Base-by-base conservation (phyloP, 2,888 invertebrate genomes). In the Leptarthrus brevirostris region DNA sequence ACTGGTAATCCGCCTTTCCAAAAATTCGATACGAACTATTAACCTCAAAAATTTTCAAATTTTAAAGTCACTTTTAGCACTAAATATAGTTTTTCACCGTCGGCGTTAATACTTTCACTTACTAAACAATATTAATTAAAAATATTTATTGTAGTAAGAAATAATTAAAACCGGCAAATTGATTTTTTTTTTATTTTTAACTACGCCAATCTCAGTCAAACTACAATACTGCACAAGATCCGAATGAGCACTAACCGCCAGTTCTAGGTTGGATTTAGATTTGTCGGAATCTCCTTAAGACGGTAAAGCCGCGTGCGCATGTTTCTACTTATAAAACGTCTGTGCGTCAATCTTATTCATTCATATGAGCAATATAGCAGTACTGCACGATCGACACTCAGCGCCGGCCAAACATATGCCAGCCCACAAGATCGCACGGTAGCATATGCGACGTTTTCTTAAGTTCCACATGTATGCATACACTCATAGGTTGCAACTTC, bases 251-350 rank as follows among this genome's bases (percentile, higher is more conserved):
- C 69, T 69, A 69, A 69, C 52, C 52, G 52, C 34, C 30, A 52
- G 52, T 52, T 52, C 52, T 69, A 52, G 69, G 69, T 52, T 52
- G 69, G 69, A 52, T 69, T 69, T 69, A 69, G 69, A 69, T 69
- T 69, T 69, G 69, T 34, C 36, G 24, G 64, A 52, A 69, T 69
- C 52, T 69, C 69, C 52, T 52, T 52, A 49, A 69, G 69, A 52
- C 69, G 52, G 18, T 52, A 69, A 52, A 69, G 69, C 69, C 69
- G 69, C 52, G 69, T 69, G 69, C 69, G 69, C 69, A 69, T 52
- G 52, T 44, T 52, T 69, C 69, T 49, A 18, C 69, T 52, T 69
- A 69, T 52, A 30, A 30, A 36, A 52, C 52, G 69, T 52, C 69
- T 49, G 69, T 36, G 69, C 69, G 69, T 69, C 69, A 69, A 69